Evolutionary conservation across 2,113 vertebrate genomes (phyloP), one percentile per base, ranked within the genome.

Genomic region (Peromyscus maniculatus): DNA sequence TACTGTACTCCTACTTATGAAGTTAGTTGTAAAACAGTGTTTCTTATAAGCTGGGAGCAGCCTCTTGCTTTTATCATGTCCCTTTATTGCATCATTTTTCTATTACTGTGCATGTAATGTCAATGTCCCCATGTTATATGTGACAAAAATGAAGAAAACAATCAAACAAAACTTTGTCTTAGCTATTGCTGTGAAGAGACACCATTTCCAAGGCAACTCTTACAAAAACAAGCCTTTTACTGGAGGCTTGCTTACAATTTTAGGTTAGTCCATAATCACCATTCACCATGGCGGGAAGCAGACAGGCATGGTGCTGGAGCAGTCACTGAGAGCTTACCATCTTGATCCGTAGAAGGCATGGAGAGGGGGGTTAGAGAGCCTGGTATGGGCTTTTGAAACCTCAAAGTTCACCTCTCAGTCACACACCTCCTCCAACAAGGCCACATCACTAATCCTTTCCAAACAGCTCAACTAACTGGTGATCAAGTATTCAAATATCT

Each of bases 301-400:
- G 33, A 17, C 33, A 36, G 77, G 16, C 46, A 78, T 26, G 22
- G 62, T 17, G 3, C 17, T 80, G 52, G 52, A 80, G 49, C 49
- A 33, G 31, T 57, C 31, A 5, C 78, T 36, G 16, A 80, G 49
- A 36, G 52, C 31, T 55, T 57, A 80, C 9, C 31, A 80, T 7
- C 33, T 22, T 4, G 0, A n/a, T 36, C 9, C 5, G 0, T 10
- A n/a, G 31, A 21, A 82, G 17, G 52, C 4, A 80, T 11, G 13
- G 71, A 39, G 74, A 71, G 67, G 26, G 22, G 39, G 39, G 39
- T 43, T 43, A 55, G 55, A 55, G 55, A 55, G 46, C 43, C 17
- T 36, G 33, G 16, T 77, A 1, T 57, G 78, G 52, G 19, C 3
- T 11, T 80, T 57, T 57, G 78, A 80, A n/a, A 80, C 52, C 28